Evolutionary conservation across 2,888 invertebrate species (phyloP).

Genomic region (Neocrepidodera transversa): DNA sequence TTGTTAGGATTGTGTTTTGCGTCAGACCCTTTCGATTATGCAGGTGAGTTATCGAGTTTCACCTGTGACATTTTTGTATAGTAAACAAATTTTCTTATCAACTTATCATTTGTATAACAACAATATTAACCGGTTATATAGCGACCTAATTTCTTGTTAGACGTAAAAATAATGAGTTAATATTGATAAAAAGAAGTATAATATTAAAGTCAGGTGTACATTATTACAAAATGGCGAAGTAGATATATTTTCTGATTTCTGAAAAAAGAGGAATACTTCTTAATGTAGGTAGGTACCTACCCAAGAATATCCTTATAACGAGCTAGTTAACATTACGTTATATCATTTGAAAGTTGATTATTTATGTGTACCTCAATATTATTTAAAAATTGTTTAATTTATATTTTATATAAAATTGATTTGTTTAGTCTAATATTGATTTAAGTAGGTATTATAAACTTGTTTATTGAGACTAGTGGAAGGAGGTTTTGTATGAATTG

Average conservation of each 20-base stretch:
- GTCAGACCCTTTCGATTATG: constrained; percentile 41
- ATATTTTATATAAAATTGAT: too few relatives aligned
- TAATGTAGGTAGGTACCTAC: not conserved
- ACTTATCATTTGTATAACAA: not conserved
- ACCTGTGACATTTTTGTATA: constrained; percentile 37
- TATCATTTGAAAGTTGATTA: not conserved
- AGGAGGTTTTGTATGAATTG: not conserved
- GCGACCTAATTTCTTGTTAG: not conserved
- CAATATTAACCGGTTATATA: not conserved
- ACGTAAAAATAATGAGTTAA: not conserved
- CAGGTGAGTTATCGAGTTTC: constrained; percentile 43
- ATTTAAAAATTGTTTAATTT: too few relatives aligned
- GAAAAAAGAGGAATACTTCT: constrained; percentile 18
- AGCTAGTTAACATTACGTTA: not conserved
- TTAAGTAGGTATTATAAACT: constrained; percentile 13
- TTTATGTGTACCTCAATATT: not conserved
- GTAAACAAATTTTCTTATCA: constrained; percentile 27
- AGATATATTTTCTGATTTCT: constrained; percentile 28
- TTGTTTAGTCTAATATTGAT: constrained; percentile 24
- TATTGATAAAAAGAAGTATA: not conserved
- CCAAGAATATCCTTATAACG: not conserved
- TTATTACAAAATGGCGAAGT: constrained; percentile 41
- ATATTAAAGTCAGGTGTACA: constrained; percentile 35
- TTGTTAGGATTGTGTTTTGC: constrained; percentile 43
- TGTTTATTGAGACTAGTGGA: constrained; percentile 1